phyloP scores from a whole-genome alignment of 2,113 vertebrate species.

The Acrocephalus arundinaceus region DNA sequence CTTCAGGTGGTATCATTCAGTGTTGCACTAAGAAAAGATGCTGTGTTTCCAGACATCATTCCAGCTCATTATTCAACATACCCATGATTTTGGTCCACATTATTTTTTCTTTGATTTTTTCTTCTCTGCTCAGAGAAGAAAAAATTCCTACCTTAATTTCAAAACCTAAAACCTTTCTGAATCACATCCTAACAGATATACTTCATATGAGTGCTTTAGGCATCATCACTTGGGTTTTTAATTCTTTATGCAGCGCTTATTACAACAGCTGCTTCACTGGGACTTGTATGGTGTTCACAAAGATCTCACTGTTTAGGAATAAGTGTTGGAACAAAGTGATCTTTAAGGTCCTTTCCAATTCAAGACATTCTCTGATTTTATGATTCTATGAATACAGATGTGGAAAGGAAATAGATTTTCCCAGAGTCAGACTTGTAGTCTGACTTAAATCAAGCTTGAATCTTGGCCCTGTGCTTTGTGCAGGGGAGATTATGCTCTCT shows the following conservation, averaged over 20 bases:
- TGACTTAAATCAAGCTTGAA: neutral
- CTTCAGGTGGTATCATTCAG: no score
- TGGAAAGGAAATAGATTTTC: neutral
- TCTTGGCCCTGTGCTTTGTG: neutral
- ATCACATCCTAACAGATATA: neutral
- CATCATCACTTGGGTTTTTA: neutral
- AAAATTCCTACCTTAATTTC: neutral
- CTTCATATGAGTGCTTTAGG: neutral
- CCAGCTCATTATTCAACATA: neutral
- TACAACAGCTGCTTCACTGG: neutral
- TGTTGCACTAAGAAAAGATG: neutral
- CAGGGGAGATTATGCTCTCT: neutral
- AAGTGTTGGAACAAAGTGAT: accelerated
- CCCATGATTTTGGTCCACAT: neutral
- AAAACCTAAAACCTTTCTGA: neutral
- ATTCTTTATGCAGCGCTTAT: neutral
- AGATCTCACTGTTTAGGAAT: neutral
- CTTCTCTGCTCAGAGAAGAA: neutral
- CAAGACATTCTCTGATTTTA: neutral
- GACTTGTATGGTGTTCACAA: neutral
- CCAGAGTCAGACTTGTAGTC: neutral
- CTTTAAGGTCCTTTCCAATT: neutral
- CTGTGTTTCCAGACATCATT: neutral
- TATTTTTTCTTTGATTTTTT: neutral
- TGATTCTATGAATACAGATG: neutral